Conservation (phyloP, 2,797 vertebrate species). For the Paguma larvata region DNA sequence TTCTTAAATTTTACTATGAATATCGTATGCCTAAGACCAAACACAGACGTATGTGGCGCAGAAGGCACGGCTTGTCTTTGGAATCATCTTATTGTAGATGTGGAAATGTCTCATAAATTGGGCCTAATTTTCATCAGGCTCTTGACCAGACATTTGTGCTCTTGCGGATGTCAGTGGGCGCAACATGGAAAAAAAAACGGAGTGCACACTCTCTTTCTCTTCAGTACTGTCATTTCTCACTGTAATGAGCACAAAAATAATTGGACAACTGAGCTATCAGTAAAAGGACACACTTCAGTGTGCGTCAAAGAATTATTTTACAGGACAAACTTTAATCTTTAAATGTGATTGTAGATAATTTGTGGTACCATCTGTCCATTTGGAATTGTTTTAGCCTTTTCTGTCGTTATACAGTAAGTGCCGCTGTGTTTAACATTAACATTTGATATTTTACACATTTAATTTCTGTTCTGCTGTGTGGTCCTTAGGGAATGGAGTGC, state of each 20-base stretch:
- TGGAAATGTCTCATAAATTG: conserved; percentile 82
- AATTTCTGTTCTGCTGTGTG: conserved; percentile 92
- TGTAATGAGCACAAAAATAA: conserved; percentile 95
- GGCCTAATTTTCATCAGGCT: conserved; percentile 85
- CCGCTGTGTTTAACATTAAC: conserved; percentile 93
- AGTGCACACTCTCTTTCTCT: conserved; percentile 79
- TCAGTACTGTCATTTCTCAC: conserved; percentile 89
- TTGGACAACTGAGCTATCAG: conserved; percentile 94
- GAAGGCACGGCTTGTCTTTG: conserved; percentile 49
- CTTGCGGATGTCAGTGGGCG: conserved; percentile 83
- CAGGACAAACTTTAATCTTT: conserved; percentile 95
- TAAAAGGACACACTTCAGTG: conserved; percentile 93
- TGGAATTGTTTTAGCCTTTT: conserved; percentile 93
- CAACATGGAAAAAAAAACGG: conserved; percentile 34
- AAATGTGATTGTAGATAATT: conserved; percentile 95
- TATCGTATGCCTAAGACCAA: conserved; percentile 65
- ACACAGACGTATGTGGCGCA: background rate
- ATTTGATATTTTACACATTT: conserved; percentile 97
- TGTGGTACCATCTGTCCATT: conserved; percentile 93
- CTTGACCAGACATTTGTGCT: conserved; percentile 85
- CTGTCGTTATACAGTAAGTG: conserved; percentile 91
- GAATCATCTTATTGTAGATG: conserved; percentile 66
- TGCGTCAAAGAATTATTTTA: conserved; percentile 92
- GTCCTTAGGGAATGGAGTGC: conserved; percentile 89
- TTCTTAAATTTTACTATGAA: conserved; percentile 70